phyloP scores from a whole-genome alignment of 1,140 invertebrate species.

The Panagrolaimus sp. region DNA sequence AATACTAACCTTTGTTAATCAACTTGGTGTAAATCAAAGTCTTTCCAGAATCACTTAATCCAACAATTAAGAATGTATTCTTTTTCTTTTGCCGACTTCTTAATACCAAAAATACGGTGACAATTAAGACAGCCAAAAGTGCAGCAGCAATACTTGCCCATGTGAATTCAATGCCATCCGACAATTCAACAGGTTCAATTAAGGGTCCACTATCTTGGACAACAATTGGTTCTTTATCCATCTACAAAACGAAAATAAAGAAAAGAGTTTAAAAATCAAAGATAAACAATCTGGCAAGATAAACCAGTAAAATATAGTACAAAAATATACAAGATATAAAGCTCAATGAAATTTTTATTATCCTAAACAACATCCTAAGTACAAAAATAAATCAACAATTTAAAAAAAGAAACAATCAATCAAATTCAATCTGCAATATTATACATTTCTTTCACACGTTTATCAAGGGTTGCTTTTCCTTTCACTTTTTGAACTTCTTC shows the following conservation, averaged over 20 bases:
- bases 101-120: slow-evolving; percentile 24
- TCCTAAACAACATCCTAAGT: slow-evolving; percentile 4
- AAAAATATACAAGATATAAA: neutral
- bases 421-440: slow-evolving; percentile 25
- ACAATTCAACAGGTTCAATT: neutral
- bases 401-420: slow-evolving; percentile 25
- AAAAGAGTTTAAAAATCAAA: neutral
- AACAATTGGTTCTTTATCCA: neutral
- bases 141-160: slow-evolving; percentile 16
- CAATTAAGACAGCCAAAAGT: slow-evolving; percentile 25
- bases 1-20: slow-evolving; percentile 21
- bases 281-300: too few relatives aligned
- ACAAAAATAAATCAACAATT: slow-evolving; percentile 21
- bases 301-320: neutral
- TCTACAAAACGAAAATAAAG: neutral
- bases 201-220: neutral
- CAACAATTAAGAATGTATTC: slow-evolving; percentile 43
- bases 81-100: neutral
- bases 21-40: slow-evolving; percentile 42
- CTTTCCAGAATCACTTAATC: slow-evolving; percentile 45
- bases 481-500: slow-evolving; percentile 50
- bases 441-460: slow-evolving; percentile 40
- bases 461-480: slow-evolving; percentile 50
- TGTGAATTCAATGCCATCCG: neutral
- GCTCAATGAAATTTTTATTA: neutral